Percentiles rank a stretch among this genome's conserved stretches.
Evolutionary conservation across 1,140 invertebrate genomes (phyloP).

Genomic region (Pissodes strobi): DNA sequence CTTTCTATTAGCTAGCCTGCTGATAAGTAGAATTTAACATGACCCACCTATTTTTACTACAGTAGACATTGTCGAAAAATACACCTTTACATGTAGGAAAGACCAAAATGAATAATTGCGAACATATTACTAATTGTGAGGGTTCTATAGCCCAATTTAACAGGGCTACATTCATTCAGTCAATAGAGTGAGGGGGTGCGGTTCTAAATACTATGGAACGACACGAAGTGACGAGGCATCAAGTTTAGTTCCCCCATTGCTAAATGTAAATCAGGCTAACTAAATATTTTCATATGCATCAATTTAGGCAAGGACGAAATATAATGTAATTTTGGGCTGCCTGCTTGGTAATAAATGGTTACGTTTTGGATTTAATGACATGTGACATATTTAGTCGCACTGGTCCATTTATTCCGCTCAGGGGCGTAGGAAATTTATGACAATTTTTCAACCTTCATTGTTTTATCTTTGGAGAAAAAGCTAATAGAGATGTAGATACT

Average conservation of each 20-base stretch:
- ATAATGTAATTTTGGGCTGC: slow-evolving; percentile 39
- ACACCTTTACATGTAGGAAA: neutral
- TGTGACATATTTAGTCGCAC: slow-evolving; percentile 39
- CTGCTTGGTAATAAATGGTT: slow-evolving; percentile 40
- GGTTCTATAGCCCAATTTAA: slow-evolving; percentile 43
- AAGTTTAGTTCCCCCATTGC: slow-evolving; percentile 22
- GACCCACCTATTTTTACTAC: no score
- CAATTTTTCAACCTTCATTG: slow-evolving; percentile 2
- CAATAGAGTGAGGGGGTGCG: slow-evolving; percentile 20
- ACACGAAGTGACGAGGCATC: slow-evolving; percentile 37
- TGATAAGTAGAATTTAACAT: no score
- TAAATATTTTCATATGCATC: slow-evolving; percentile 50
- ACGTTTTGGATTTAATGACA: slow-evolving; percentile 41
- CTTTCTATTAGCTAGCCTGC: no score
- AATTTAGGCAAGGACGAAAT: slow-evolving; percentile 41
- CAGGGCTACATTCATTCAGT: slow-evolving; percentile 16
- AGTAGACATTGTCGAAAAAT: no score
- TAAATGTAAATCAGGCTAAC: slow-evolving; percentile 48
- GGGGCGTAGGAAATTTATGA: slow-evolving; percentile 8
- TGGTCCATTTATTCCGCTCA: slow-evolving; percentile 29
- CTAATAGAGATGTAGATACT: no score
- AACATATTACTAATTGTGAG: slow-evolving; percentile 46
- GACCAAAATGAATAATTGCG: slow-evolving; percentile 40
- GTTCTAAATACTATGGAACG: slow-evolving; percentile 35
- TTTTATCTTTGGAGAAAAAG: neutral